Base-by-base conservation (phyloP, 2,888 invertebrate species). In the Ametastegia equiseti region DNA sequence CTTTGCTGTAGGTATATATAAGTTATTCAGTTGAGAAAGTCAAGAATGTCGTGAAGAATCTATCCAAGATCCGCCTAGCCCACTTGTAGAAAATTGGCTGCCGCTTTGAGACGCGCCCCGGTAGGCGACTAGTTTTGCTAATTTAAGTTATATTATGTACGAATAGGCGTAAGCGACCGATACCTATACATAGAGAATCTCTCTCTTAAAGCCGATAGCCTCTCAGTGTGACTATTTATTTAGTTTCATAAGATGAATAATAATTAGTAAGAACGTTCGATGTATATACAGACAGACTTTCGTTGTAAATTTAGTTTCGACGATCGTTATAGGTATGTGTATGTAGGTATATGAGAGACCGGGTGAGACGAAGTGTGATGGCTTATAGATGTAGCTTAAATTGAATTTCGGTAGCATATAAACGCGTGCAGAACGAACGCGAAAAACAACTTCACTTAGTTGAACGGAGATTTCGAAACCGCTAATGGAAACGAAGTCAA, bases 1-100 rank as follows among this genome's bases (percentile, higher is more conserved):
- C 36, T 78, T 45, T 6, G 60, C 39, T 39, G 13, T 60, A 78
- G 39, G 42, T 57, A 54, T 27, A n/a, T 39, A 39, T 33, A 75
- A 50, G 75, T 60, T 78, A 60, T 60, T 80, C 81, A 84, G 84
- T 83, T 85, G 89, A 90, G 90, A 90, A 90, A 90, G 90, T 90
- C 89, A 90, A 90, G 90, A 89, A 86, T 89, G 88, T 86, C 39
- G 36, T 57, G 57, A 23, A 60, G 63, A 63, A 78, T 63, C 60
- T 60, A 60, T 79, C 57, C 77, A 80, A 82, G 82, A 83, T 88
- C 86, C 86, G 86, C 84, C 86, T 89, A 89, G 88, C 89, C 89
- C 89, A 89, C 89, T 89, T 33, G 87, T 83, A 81, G 82, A 81
- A 81, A 86, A 83, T 82, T 80, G 30, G 33, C 69, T 33, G 30